Evolutionary conservation across 2,888 invertebrate genomes (phyloP), one percentile per base, ranked within the genome.

Genomic region (Buathra laborator): DNA sequence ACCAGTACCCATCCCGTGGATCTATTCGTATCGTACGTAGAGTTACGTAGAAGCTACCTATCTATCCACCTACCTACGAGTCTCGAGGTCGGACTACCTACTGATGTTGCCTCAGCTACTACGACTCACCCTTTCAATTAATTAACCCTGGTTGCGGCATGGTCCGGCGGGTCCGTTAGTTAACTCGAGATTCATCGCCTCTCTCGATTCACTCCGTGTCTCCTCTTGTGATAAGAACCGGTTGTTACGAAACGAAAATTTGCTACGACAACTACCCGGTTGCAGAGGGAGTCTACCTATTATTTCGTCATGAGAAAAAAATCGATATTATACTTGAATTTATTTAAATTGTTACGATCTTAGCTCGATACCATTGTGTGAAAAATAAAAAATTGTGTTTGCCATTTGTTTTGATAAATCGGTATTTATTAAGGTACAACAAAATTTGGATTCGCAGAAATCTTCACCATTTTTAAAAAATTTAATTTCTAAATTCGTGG

Each of bases 121-220:
- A 89, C 91, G 86, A 84, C 89, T 89, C 90, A 91, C 92, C 92
- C 92, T 92, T 93, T 91, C 93, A 92, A 92, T 93, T 93, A 93
- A 93, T 93, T 92, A 91, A 87, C 89, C 88, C 86, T 81, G 48
- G 16, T 80, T 43, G 19, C 53, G 10, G 16, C 48, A 16, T 32
- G 43, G 74, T 56, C 68, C 62, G 68, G 37, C 72, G 80, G 37
- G 78, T 84, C 74, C 81, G 79, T 89, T 92, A 90, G 91, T 92
- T 92, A 91, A 92, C 92, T 90, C 89, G 92, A 92, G 93, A 93
- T 92, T 93, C 92, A 91, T 91, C 90, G 90, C 86, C 88, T 88
- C 79, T 85, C 71, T 70, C 80, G 77, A 76, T 44, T 66, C 14
- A 16, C 75, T 81, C 46, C 29, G 29, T 32, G 29, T 77, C 48